Base-by-base conservation (phyloP, 2,888 invertebrate genomes). In the Proisotoma minuta region DNA sequence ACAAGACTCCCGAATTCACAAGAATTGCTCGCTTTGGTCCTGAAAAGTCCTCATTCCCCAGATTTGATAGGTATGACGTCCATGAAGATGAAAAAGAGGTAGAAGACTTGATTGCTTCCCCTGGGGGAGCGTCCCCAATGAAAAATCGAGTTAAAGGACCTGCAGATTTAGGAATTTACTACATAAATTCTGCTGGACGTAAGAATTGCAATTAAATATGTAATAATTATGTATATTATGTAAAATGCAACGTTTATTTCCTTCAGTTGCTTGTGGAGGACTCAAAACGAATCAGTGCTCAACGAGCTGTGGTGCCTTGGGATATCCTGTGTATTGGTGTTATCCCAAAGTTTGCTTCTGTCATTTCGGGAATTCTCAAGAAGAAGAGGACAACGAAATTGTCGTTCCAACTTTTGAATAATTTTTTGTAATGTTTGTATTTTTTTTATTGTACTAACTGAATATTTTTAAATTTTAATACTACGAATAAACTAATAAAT, bases 251-350 rank as follows among this genome's bases (percentile, higher is more conserved):
- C n/a, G n/a, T n/a, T n/a, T n/a, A n/a, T n/a, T n/a, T n/a, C n/a
- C 23, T 18, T 5, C 57, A 61, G 61, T n/a, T 2, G 24, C 56
- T 22, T 61, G 61, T 26, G 61, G 61, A 10, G 61, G 61, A 10
- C 49, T 61, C 2, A 57, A 34, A n/a, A 49, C 57, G 2, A 22
- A 23, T n/a, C 57, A 43, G 20, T 61, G 61, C 18, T 61, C 61
- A 1, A 5, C 28, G 12, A 34, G 40, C 39, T 61, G 61, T 43
- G 61, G 57, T 8, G 57, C 56, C 22, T 24, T 61, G 5, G 57
- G 57, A 3, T 61, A 57, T 28, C 61, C 61, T 5, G 61, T 61
- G n/a, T 61, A 61, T 28, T 61, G 61, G 61, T 61, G 61, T 39
- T 61, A 61, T 26, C 57, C 61, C 1, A 57, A 61, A 27, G 57